These are phyloP conservation scores for Eulimnadia texana DNA, from an alignment of 1,140 invertebrate species.

Conservation along the genomic window DNA sequence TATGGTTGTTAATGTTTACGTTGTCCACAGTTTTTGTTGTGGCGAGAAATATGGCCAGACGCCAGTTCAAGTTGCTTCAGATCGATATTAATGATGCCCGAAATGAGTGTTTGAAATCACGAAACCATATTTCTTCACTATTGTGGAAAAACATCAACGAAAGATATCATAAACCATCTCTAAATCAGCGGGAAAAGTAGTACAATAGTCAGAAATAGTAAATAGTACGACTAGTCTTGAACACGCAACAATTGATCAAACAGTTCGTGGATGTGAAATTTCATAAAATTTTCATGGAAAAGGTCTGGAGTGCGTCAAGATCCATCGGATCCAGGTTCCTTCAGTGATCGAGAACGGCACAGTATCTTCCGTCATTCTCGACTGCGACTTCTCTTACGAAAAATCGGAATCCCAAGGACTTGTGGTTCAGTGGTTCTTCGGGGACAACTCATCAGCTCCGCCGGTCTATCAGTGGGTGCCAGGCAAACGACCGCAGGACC, in stretches of 20 bases:
- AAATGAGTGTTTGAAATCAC: not conserved
- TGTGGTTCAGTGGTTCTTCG: slow-evolving; percentile 66
- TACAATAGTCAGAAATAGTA: no score
- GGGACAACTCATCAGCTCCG: slow-evolving; percentile 40
- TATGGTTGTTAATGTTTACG: no score
- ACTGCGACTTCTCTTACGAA: slow-evolving; percentile 52
- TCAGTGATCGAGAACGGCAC: slow-evolving; percentile 45
- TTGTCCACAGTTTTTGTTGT: not conserved
- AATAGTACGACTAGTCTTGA: no score
- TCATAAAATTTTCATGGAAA: no score
- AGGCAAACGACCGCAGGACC: slow-evolving; percentile 39
- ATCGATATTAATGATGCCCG: not conserved
- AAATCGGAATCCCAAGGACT: slow-evolving; percentile 39
- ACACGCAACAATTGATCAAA: no score
- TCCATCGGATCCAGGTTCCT: slow-evolving; percentile 49
- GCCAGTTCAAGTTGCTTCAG: not conserved
- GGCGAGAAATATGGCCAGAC: not conserved
- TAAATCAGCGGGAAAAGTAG: no score
- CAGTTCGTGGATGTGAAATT: no score
- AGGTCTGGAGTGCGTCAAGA: slow-evolving; percentile 26
- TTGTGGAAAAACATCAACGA: not conserved
- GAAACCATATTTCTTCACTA: not conserved
- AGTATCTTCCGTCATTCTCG: slow-evolving; percentile 47
- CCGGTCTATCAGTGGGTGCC: slow-evolving; percentile 70
- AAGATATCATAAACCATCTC: not conserved